These are phyloP conservation scores for Allophyes oxyacanthae DNA, from an alignment of 2,888 invertebrate genomes.

Conservation along the genomic window DNA sequence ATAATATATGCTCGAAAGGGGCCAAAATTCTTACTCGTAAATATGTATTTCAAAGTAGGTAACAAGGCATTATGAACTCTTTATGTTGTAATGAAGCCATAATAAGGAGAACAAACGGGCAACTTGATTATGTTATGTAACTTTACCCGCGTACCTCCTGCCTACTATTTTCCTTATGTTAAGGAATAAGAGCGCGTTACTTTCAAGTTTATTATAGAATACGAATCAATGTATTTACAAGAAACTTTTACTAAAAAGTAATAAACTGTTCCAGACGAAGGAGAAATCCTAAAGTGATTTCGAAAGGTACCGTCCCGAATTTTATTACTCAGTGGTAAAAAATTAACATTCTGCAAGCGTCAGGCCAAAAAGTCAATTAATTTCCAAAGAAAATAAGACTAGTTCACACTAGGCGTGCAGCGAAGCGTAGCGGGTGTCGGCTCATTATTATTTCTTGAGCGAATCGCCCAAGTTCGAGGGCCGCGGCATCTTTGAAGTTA, in stretches of 20 bases:
- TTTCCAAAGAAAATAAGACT: conserved; percentile 48
- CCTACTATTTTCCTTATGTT: too few species aligned
- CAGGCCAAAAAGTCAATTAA: conserved; percentile 32
- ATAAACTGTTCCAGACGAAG: background rate
- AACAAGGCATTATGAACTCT: conserved; percentile 16
- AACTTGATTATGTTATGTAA: conserved; percentile 30
- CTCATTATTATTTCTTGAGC: conserved; percentile 78
- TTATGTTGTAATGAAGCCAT: conserved; percentile 10
- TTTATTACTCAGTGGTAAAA: background rate
- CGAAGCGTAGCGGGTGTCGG: conserved; percentile 50
- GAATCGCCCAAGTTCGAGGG: conserved; percentile 69
- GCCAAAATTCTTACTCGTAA: background rate
- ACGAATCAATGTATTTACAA: too few species aligned
- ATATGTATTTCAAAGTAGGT: conserved; percentile 12
- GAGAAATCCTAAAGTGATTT: background rate
- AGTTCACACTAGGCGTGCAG: conserved; percentile 50
- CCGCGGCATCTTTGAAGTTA: conserved; percentile 79
- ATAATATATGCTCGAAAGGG: too few species aligned
- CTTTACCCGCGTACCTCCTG: background rate
- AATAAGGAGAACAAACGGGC: conserved; percentile 28
- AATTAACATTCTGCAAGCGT: conserved; percentile 11
- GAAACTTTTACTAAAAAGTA: too few species aligned
- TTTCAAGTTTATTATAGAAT: too few species aligned
- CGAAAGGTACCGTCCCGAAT: background rate
- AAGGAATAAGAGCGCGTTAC: too few species aligned